phyloP scores from a whole-genome alignment of 2,888 invertebrate species.

The Drosophila mimica region DNA sequence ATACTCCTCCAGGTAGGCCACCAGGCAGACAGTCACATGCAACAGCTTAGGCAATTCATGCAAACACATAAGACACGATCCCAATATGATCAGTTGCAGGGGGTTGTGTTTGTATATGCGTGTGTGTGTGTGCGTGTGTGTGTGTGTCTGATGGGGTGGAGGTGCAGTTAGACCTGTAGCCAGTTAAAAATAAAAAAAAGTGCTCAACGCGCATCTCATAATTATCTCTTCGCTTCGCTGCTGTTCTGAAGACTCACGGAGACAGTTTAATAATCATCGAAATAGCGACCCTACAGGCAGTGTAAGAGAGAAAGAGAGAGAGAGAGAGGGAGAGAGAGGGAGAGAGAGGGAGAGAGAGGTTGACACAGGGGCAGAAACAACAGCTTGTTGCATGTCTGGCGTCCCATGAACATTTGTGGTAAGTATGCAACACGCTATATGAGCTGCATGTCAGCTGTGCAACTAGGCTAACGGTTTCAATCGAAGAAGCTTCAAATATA shows the following conservation, averaged over 20 bases:
- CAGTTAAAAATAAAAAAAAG: slow-evolving; percentile 29
- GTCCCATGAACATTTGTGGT: slow-evolving; percentile 31
- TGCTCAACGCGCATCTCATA: slow-evolving; percentile 77
- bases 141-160: background rate
- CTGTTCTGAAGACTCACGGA: slow-evolving; percentile 70
- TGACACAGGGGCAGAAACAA: slow-evolving; percentile 17
- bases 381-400: slow-evolving; percentile 55
- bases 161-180: background rate
- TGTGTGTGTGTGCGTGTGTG: background rate
- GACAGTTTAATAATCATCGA: slow-evolving; percentile 76
- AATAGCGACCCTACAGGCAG: slow-evolving; percentile 13
- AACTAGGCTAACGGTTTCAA: slow-evolving; percentile 7
- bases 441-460: slow-evolving; percentile 44
- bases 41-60: background rate
- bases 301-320: background rate
- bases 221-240: slow-evolving; percentile 78
- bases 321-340: background rate
- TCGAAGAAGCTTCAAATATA: slow-evolving; percentile 2
- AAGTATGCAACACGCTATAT: slow-evolving; percentile 51
- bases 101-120: background rate
- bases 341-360: background rate
- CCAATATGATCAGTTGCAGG: slow-evolving; percentile 8
- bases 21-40: background rate
- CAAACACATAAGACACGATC: background rate
- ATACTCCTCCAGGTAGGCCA: background rate